Conservation (phyloP, 92 coral and sea anemone species). For the Paragorgia papillata region DNA sequence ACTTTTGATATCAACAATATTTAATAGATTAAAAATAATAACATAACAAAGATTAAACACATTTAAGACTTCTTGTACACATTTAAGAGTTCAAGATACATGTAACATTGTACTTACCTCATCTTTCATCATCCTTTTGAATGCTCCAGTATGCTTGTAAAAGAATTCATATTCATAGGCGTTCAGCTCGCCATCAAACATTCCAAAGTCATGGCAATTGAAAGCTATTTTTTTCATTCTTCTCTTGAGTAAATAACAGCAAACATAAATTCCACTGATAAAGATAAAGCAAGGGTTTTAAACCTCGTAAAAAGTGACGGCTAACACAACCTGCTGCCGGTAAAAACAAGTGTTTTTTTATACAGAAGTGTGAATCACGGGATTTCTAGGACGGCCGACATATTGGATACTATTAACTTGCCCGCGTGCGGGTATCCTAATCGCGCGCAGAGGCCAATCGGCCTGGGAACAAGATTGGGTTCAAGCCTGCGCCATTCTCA, state of each 20-base stretch:
- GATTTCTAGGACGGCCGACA: too few species aligned
- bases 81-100: neutral
- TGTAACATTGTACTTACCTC: slow-evolving; percentile 62
- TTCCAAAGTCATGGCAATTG: slow-evolving; percentile 66
- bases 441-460: too few species aligned
- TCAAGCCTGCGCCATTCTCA: too few species aligned
- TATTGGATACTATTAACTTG: too few species aligned
- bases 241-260: neutral
- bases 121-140: slow-evolving; percentile 81
- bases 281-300: neutral
- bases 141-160: slow-evolving; percentile 83
- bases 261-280: neutral
- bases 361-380: too few species aligned
- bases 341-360: too few species aligned
- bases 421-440: too few species aligned
- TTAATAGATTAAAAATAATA: too few species aligned
- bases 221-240: slow-evolving; percentile 60
- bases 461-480: too few species aligned
- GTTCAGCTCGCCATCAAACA: slow-evolving; percentile 76
- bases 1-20: too few species aligned
- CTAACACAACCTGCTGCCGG: neutral
- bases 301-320: neutral
- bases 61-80: too few species aligned
- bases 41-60: too few species aligned
- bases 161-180: slow-evolving; percentile 82